Conservation (phyloP, 2,888 invertebrate species). For the Chaetogeoica ovagalla region DNA sequence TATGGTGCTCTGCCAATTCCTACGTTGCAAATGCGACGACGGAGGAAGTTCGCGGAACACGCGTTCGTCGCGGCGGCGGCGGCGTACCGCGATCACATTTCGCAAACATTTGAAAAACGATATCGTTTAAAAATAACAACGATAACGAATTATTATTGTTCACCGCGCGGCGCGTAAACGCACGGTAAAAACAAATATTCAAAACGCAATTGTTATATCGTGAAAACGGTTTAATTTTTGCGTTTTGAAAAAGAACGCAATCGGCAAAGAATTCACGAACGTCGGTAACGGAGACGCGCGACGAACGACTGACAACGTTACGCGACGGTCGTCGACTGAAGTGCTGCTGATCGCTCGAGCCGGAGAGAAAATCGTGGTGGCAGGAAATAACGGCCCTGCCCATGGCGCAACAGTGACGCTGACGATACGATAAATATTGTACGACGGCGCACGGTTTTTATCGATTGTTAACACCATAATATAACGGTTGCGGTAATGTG, state of each 20-base stretch:
- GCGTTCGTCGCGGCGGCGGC: too few species aligned
- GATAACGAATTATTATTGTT: neutral
- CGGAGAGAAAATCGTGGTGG: constrained; percentile 31
- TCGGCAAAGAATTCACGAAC: neutral
- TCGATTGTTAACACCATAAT: neutral
- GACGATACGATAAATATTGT: constrained; percentile 37
- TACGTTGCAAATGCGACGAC: neutral
- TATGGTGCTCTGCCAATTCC: neutral
- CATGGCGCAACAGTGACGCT: constrained; percentile 26
- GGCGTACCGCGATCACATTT: neutral
- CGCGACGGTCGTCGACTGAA: constrained; percentile 20
- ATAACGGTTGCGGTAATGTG: too few species aligned
- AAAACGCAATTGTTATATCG: neutral
- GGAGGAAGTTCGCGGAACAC: neutral
- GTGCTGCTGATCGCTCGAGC: neutral
- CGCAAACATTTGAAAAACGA: neutral
- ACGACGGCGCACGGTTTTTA: neutral
- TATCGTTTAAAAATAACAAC: neutral
- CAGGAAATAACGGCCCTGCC: constrained; percentile 19
- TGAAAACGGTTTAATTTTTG: neutral
- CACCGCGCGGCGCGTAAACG: neutral
- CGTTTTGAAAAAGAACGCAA: neutral
- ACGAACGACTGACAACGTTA: neutral
- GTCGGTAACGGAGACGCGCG: neutral
- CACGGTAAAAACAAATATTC: neutral